Evolutionary conservation across 2,888 invertebrate species (phyloP).

Genomic region (Acanthococcus lagerstroemiae): DNA sequence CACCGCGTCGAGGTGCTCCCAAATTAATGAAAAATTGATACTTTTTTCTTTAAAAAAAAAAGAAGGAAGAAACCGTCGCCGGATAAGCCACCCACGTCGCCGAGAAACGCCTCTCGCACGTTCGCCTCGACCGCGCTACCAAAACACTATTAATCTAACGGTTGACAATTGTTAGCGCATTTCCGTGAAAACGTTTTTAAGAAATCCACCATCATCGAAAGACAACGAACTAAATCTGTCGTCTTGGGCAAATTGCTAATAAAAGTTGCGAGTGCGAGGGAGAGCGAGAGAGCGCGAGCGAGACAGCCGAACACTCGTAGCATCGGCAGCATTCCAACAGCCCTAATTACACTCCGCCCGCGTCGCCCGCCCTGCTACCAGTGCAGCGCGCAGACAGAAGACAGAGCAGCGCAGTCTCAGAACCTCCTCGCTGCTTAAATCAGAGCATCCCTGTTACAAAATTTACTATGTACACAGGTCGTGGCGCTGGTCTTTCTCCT

Average conservation of each 20-base stretch:
- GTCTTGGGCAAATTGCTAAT: conserved; percentile 28
- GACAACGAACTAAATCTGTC: conserved; percentile 29
- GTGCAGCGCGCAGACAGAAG: not conserved
- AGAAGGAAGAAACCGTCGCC: too few relatives aligned
- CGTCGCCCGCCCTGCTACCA: not conserved
- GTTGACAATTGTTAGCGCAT: conserved; percentile 24
- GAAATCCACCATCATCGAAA: conserved; percentile 8
- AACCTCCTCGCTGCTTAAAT: not conserved
- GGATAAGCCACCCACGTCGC: conserved; percentile 16
- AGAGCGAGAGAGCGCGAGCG: not conserved
- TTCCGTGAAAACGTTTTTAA: conserved; percentile 8
- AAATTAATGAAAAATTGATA: too few relatives aligned
- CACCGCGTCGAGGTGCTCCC: too few relatives aligned
- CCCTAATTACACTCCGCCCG: conserved; percentile 12
- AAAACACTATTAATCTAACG: conserved; percentile 23
- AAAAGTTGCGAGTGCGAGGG: conserved; percentile 15
- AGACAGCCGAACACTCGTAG: not conserved
- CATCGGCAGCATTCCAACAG: conserved; percentile 28
- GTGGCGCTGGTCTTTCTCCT: not conserved
- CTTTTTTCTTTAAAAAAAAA: too few relatives aligned
- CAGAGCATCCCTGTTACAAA: not conserved
- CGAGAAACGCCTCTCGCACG: conserved; percentile 7
- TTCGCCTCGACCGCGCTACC: not conserved
- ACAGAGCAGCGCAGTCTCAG: not conserved
- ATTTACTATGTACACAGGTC: not conserved